These are phyloP conservation scores for Alectoris magna DNA, from an alignment of 2,797 vertebrate genomes.

Conservation along the genomic window DNA sequence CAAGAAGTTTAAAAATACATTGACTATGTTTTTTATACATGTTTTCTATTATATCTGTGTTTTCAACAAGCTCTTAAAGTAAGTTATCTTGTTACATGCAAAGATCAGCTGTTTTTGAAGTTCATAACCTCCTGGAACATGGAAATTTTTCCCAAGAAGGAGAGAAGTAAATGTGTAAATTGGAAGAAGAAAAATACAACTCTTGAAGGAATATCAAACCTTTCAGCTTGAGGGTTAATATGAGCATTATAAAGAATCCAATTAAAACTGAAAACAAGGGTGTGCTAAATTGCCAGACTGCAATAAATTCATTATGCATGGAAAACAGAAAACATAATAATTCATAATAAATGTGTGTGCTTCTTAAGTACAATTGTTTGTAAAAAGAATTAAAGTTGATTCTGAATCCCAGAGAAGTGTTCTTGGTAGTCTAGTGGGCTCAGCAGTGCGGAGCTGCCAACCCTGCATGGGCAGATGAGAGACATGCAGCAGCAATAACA, in stretches of 20 bases:
- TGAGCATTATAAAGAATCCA: conserved; percentile 10
- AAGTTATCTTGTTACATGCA: background rate
- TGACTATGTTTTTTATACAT: background rate
- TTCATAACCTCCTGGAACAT: background rate
- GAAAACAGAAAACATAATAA: conserved; percentile 21
- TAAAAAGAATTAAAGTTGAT: background rate
- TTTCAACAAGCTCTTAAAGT: background rate
- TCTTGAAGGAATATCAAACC: background rate
- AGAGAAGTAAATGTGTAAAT: background rate
- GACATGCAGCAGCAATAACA: background rate
- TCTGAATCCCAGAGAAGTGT: background rate
- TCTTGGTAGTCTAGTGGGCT: background rate
- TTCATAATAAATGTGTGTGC: background rate
- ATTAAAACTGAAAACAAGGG: conserved; percentile 23
- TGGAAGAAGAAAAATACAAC: background rate
- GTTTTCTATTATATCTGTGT: background rate
- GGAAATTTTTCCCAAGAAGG: background rate
- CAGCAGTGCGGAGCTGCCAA: background rate
- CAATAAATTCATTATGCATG: conserved; percentile 39
- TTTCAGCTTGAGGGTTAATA: conserved; percentile 24
- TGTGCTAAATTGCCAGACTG: background rate
- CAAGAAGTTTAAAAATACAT: background rate
- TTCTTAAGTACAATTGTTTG: conserved; percentile 10
- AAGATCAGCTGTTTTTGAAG: conserved; percentile 12
- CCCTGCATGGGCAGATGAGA: background rate